Conservation (phyloP, 2,888 invertebrate species). For the Syrphus vitripennis region DNA sequence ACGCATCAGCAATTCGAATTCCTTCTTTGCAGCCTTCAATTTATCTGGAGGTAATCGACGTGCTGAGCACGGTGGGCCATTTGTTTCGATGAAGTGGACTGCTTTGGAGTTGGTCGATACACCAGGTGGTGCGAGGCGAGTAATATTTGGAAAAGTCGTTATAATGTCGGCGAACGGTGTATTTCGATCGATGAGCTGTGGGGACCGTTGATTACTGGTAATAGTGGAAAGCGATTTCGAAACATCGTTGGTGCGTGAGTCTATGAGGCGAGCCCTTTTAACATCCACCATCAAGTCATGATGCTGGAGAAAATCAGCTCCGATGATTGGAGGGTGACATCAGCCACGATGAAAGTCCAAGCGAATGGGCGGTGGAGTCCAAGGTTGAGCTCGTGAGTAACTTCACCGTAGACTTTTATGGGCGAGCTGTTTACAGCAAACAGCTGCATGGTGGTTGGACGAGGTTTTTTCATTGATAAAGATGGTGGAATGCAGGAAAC, state of each 20-base stretch:
- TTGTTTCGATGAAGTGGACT: neutral
- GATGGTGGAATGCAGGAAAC: neutral
- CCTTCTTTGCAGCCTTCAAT: neutral
- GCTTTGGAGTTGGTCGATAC: neutral
- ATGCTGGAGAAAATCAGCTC: constrained; percentile 32
- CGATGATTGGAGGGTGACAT: constrained; percentile 23
- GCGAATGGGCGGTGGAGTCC: neutral
- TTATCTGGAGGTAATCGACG: neutral
- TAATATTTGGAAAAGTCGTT: neutral
- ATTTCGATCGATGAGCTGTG: constrained; percentile 6
- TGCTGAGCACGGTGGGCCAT: neutral
- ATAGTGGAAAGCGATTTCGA: neutral
- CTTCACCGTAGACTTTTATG: constrained; percentile 23
- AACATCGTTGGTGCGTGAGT: neutral
- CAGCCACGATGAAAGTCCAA: constrained; percentile 25
- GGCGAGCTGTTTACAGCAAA: neutral
- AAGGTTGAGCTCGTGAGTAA: neutral
- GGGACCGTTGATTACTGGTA: neutral
- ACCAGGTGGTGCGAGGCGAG: neutral
- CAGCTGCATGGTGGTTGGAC: neutral
- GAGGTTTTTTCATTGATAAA: neutral
- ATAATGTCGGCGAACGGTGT: neutral
- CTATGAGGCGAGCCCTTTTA: neutral
- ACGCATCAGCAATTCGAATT: neutral
- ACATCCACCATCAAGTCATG: constrained; percentile 17